These are phyloP conservation scores for Epiblema foenella DNA, from an alignment of 2,888 invertebrate species.

Conservation along the genomic window DNA sequence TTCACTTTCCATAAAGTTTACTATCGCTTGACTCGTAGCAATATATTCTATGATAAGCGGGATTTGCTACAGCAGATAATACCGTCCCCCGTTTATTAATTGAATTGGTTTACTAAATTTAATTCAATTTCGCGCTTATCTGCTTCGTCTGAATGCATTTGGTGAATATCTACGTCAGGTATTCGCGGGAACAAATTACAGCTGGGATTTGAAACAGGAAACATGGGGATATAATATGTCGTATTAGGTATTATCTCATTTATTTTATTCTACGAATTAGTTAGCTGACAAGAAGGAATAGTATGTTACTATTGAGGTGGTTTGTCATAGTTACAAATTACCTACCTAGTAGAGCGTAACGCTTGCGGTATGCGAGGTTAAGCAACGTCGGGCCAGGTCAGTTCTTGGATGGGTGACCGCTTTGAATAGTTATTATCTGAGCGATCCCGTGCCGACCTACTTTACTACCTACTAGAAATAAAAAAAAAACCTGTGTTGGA, in stretches of 20 bases:
- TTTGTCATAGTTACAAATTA: too few relatives aligned
- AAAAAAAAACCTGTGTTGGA: too few relatives aligned
- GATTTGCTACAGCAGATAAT: slow-evolving; percentile 20
- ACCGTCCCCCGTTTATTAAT: slow-evolving; percentile 19
- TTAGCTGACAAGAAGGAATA: background rate
- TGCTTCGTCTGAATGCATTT: slow-evolving; percentile 38
- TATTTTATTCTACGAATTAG: background rate
- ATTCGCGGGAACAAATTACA: slow-evolving; percentile 5
- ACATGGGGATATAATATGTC: background rate
- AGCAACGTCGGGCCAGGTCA: too few relatives aligned
- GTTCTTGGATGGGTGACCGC: too few relatives aligned
- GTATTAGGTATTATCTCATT: background rate
- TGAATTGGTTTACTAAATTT: slow-evolving; percentile 29
- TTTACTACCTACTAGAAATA: too few relatives aligned
- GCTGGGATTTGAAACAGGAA: slow-evolving; percentile 10
- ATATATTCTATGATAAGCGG: background rate
- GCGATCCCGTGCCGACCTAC: too few relatives aligned
- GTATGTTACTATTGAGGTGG: too few relatives aligned
- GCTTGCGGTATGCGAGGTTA: too few relatives aligned
- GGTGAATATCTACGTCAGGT: background rate
- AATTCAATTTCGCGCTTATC: slow-evolving; percentile 38
- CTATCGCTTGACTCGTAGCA: background rate
- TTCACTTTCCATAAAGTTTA: background rate
- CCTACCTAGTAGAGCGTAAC: too few relatives aligned
- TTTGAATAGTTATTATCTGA: too few relatives aligned